Conservation (phyloP, 2,113 vertebrate genomes). For the Montifringilla adamsi region DNA sequence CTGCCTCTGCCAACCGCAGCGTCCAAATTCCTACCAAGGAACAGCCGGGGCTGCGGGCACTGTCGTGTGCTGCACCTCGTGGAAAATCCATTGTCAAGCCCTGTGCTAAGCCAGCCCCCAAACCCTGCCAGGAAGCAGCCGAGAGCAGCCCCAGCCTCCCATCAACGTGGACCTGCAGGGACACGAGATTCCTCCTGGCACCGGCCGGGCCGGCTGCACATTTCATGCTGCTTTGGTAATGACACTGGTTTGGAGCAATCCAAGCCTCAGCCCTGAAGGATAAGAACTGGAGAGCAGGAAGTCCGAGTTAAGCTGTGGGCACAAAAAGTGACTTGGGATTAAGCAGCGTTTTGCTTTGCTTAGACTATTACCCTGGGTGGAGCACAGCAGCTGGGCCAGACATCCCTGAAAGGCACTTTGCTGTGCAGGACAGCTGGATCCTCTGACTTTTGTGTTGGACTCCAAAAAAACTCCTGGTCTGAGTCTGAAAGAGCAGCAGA, state of each 20-base stretch:
- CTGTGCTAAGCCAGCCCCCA: background rate
- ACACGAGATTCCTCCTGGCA: background rate
- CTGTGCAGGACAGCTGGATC: background rate
- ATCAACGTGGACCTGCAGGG: constrained; percentile 12
- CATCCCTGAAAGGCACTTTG: constrained; percentile 23
- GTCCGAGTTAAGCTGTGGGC: background rate
- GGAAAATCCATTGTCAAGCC: constrained; percentile 13
- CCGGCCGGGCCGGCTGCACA: fast-evolving
- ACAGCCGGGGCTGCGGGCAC: background rate
- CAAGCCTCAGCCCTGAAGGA: background rate
- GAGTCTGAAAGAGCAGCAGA: background rate
- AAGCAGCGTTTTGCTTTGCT: background rate
- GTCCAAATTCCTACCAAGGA: background rate
- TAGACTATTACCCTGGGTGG: constrained; percentile 37
- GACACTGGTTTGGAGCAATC: background rate
- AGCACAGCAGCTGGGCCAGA: constrained; percentile 17
- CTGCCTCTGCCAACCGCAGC: background rate
- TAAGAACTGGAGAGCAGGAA: background rate
- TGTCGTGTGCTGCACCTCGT: background rate
- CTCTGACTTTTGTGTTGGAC: background rate
- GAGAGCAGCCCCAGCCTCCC: background rate
- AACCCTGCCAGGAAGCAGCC: background rate
- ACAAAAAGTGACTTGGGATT: constrained; percentile 11
- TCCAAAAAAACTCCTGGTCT: background rate
- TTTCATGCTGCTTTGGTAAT: background rate